These are phyloP conservation scores for Acronicta psi DNA, from an alignment of 2,888 invertebrate species.

Conservation along the genomic window DNA sequence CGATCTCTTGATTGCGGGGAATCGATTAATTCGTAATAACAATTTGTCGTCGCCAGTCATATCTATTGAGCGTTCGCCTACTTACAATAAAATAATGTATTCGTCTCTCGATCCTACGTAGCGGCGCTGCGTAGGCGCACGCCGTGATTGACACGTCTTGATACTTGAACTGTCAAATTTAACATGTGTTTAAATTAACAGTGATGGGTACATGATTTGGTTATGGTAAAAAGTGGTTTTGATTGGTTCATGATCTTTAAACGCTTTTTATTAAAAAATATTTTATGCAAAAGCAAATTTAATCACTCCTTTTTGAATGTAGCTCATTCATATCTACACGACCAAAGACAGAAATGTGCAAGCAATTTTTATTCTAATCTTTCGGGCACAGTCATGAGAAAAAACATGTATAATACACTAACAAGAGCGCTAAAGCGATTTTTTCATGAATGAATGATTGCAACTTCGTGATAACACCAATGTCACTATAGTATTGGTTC, in stretches of 20 bases:
- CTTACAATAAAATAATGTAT: slow-evolving; percentile 84
- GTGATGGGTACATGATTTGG: slow-evolving; percentile 38
- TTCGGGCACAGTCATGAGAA: no score
- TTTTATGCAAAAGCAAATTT: background rate
- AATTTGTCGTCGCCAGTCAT: slow-evolving; percentile 84
- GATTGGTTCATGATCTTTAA: slow-evolving; percentile 29
- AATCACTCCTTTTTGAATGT: background rate
- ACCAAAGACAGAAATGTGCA: no score
- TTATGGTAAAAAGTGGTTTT: slow-evolving; percentile 41
- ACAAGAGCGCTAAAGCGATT: no score
- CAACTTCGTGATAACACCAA: no score
- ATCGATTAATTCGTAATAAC: slow-evolving; percentile 86
- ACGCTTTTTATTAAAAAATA: background rate
- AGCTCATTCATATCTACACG: no score
- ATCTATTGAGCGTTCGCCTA: slow-evolving; percentile 80
- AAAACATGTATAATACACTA: no score
- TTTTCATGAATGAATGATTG: no score
- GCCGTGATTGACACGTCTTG: slow-evolving; percentile 67
- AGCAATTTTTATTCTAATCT: no score
- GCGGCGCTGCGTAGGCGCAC: slow-evolving; percentile 77
- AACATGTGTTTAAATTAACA: slow-evolving; percentile 55
- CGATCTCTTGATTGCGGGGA: slow-evolving; percentile 61
- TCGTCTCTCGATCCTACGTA: slow-evolving; percentile 80
- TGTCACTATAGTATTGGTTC: no score
- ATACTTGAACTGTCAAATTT: slow-evolving; percentile 67